These are phyloP conservation scores for Drosophila sp. DNA, from an alignment of 1,140 invertebrate genomes.

Conservation along the genomic window DNA sequence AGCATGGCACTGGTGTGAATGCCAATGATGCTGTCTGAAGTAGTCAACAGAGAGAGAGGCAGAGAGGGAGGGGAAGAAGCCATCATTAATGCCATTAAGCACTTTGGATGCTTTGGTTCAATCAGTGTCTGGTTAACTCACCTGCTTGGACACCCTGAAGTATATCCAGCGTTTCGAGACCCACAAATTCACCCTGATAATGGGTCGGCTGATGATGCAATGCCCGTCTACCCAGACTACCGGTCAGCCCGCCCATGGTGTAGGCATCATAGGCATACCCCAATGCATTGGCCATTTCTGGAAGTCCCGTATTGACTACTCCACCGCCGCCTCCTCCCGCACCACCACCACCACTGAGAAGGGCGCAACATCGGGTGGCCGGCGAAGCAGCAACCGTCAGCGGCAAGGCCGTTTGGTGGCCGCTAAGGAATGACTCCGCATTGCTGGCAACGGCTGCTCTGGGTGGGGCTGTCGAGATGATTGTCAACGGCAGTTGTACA, in stretches of 20 bases:
- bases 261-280: constrained; percentile 67
- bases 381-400: constrained; percentile 69
- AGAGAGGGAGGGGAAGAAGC: background rate
- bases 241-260: constrained; percentile 57
- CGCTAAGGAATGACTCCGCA: constrained; percentile 67
- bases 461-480: constrained; percentile 79
- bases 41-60: background rate
- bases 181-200: constrained; percentile 68
- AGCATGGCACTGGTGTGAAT: constrained; percentile 63
- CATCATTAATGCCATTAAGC: constrained; percentile 24
- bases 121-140: constrained; percentile 27
- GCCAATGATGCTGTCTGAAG: constrained; percentile 80
- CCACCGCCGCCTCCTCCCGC: constrained; percentile 49
- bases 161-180: constrained; percentile 78
- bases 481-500: constrained; percentile 78
- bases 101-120: background rate
- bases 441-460: constrained; percentile 40
- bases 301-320: constrained; percentile 28
- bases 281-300: constrained; percentile 25
- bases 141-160: constrained; percentile 77
- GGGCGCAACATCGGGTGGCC: constrained; percentile 72
- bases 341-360: constrained; percentile 56
- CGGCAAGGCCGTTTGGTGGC: constrained; percentile 48
- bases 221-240: constrained; percentile 65
- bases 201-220: constrained; percentile 57